A percentile compares a stretch with the other conserved stretches of the same genome.
Conservation (phyloP, 2,113 vertebrate genomes). For the Gulo gulo region DNA sequence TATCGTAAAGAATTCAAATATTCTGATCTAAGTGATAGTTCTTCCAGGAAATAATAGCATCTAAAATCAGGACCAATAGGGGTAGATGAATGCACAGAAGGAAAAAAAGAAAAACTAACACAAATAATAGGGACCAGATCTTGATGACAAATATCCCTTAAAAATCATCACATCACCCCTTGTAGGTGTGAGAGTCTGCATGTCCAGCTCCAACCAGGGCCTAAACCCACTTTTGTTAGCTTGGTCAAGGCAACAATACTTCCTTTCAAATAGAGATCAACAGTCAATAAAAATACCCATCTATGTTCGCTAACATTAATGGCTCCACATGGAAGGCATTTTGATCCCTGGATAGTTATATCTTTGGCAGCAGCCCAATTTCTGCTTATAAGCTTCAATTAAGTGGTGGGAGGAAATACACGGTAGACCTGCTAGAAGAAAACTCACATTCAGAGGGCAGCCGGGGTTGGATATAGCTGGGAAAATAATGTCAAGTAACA, state of each 20-base stretch:
- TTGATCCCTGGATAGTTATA: neutral
- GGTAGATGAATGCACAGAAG: neutral
- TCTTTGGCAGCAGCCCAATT: neutral
- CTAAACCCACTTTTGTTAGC: neutral
- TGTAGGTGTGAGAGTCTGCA: neutral
- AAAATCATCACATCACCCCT: neutral
- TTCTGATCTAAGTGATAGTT: neutral
- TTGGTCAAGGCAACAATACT: neutral
- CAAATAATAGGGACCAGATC: neutral
- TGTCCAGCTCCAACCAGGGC: neutral
- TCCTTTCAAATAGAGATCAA: neutral
- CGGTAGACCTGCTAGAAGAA: neutral
- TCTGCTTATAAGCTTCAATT: neutral
- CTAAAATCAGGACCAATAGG: neutral
- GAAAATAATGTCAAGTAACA: neutral
- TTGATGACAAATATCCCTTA: neutral
- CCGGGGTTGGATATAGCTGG: neutral
- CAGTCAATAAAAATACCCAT: neutral
- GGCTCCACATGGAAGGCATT: neutral
- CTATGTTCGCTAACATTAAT: neutral
- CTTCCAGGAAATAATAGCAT: neutral
- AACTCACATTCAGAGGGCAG: neutral
- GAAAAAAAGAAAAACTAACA: neutral
- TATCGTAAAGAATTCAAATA: conserved; percentile 3
- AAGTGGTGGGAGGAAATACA: neutral